A percentile compares a stretch with the other conserved stretches of the same genome.
Conservation (phyloP, 2,888 invertebrate species). For the Thera obeliscata region DNA sequence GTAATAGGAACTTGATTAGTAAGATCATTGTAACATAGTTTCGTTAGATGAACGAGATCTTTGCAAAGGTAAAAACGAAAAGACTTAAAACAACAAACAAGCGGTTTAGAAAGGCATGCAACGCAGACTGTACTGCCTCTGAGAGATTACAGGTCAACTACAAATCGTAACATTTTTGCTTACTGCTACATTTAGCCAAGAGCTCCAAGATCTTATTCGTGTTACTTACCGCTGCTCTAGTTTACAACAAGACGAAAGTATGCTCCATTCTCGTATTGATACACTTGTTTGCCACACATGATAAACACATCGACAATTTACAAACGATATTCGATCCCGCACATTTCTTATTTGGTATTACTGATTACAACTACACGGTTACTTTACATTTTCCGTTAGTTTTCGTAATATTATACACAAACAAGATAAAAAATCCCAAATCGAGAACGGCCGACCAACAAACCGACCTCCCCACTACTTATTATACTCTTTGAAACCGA, state of each 20-base stretch:
- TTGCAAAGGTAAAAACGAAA: constrained; percentile 30
- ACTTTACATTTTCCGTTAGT: constrained; percentile 75
- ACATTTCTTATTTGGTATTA: constrained; percentile 13
- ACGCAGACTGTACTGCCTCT: constrained; percentile 49
- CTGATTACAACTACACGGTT: constrained; percentile 49
- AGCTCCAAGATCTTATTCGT: constrained; percentile 49
- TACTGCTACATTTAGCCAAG: constrained; percentile 42
- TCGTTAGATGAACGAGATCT: neutral
- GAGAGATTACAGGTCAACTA: constrained; percentile 50
- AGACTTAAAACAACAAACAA: constrained; percentile 57
- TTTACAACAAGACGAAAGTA: constrained; percentile 71
- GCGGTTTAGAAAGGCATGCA: constrained; percentile 72
- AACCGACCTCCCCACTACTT: too few species aligned
- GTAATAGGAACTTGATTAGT: neutral
- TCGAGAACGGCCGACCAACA: constrained; percentile 54
- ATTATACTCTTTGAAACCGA: too few species aligned
- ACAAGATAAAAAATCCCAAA: constrained; percentile 69
- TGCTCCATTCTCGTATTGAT: constrained; percentile 79
- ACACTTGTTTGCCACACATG: constrained; percentile 73
- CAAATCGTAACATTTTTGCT: constrained; percentile 39
- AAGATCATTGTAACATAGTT: neutral
- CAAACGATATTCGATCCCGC: constrained; percentile 38
- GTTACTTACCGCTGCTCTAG: constrained; percentile 73
- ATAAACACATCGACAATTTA: constrained; percentile 54
- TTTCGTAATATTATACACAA: constrained; percentile 68